Evolutionary conservation across 1,140 invertebrate species (phyloP), one percentile per base, ranked within the genome.

Genomic region (Lamellibrachia luymesi): DNA sequence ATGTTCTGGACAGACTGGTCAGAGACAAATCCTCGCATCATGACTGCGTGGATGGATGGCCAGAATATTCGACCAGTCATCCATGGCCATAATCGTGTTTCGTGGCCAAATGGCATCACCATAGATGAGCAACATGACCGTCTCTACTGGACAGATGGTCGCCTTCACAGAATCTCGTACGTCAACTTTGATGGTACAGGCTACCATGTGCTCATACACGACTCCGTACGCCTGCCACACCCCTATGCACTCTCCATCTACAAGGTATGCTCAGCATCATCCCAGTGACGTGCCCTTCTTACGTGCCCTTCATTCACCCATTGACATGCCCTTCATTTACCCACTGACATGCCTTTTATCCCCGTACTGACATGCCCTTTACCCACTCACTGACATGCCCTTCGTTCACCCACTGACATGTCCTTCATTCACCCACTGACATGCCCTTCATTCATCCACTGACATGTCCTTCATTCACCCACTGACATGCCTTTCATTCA

Each of bases 1-100:
- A 95, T 96, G 93, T 96, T 95, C 95, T 99, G 99, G 98, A 98
- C 98, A 0, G 99, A 99, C 95, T 99, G 99, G 99, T 98, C 99
- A 95, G 97, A 98, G 17, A 96, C 97, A 0, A 96, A 97, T 91
- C 98, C 99, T 0, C 98, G 98, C 96, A 98, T 99, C 93, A 98
- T 99, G 96, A 97, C 97, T 97, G 97, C 99, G 0, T 98, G 98
- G 95, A 97, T 99, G 97, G 99, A 99, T 96, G 99, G 99, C 1
- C 93, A 93, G 1, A 49, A 93, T 22, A 90, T 94, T 5, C 50
- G 92, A 2, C 50, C 93, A 4, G 93, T 95, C 49, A 93, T 95
- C n/a, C 93, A 93, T 49, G 94, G 94, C 17, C 25, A 50, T 64
- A 91, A 91, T 6, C 91, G 94, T 90, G 93, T 96, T 4, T 89